Percentiles rank a stretch among this genome's conserved stretches.
Evolutionary conservation across 2,113 vertebrate species (phyloP).

Genomic region (Lamprologus callipterus): DNA sequence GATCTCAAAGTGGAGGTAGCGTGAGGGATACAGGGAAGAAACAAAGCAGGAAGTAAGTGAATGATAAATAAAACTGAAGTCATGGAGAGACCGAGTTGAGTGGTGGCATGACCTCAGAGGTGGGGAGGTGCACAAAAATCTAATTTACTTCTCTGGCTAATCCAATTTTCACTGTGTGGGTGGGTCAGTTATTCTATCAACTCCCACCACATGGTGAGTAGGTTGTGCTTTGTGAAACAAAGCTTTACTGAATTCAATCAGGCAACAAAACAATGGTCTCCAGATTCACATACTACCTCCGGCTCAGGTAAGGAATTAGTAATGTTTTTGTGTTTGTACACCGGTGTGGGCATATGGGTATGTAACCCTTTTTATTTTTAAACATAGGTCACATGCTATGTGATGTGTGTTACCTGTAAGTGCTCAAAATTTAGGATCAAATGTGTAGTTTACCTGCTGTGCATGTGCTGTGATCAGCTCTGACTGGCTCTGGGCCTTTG

Average conservation of each 20-base stretch:
- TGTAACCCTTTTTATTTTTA: background rate
- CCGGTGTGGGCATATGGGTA: background rate
- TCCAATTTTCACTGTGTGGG: slow-evolving; percentile 16
- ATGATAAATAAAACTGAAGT: background rate
- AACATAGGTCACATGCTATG: background rate
- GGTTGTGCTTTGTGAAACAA: background rate
- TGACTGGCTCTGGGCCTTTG: background rate
- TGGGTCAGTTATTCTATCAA: background rate
- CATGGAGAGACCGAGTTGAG: background rate
- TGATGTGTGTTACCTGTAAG: background rate
- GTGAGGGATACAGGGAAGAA: background rate
- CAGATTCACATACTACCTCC: slow-evolving; percentile 25
- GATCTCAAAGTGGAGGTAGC: background rate
- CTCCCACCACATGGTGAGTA: slow-evolving; percentile 6
- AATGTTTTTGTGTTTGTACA: background rate
- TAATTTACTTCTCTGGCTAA: slow-evolving; percentile 48
- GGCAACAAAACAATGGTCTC: slow-evolving; percentile 12
- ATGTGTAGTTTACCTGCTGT: background rate
- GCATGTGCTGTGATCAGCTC: background rate
- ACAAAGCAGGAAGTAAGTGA: background rate
- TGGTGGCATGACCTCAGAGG: background rate
- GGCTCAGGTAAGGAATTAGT: slow-evolving; percentile 23
- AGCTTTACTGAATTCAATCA: background rate
- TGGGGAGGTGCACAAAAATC: slow-evolving; percentile 15
- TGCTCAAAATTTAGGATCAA: background rate